Percentiles rank a stretch among this genome's conserved stretches.
These are phyloP conservation scores for Leucoraja erinaceus DNA, from an alignment of 2,113 vertebrate genomes.

Conservation along the genomic window DNA sequence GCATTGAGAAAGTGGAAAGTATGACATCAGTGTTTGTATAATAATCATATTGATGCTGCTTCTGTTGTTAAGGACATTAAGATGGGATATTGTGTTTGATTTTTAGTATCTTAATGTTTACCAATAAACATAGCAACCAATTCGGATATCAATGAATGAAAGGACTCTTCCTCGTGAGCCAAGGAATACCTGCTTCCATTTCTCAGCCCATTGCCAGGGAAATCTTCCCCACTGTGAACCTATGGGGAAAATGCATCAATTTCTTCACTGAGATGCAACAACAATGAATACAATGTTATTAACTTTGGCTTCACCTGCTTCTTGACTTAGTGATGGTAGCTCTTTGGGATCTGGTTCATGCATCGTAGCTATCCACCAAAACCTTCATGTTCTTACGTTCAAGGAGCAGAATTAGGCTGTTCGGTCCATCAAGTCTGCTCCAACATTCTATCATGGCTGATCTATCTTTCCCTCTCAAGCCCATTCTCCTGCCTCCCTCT, in stretches of 20 bases:
- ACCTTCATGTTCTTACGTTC: not conserved
- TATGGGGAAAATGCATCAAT: not conserved
- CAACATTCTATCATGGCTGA: too few relatives aligned
- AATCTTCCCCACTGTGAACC: not conserved
- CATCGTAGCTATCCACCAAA: not conserved
- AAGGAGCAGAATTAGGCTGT: too few relatives aligned
- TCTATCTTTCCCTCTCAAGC: too few relatives aligned
- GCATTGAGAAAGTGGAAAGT: not conserved
- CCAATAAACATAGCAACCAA: not conserved
- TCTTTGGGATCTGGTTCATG: not conserved
- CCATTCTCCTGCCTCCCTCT: too few relatives aligned
- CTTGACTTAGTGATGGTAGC: not conserved
- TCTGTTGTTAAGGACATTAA: not conserved
- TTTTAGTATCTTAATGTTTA: constrained; percentile 1
- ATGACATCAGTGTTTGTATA: constrained; percentile 27
- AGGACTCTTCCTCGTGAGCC: not conserved
- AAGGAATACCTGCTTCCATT: not conserved
- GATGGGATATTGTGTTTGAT: constrained; percentile 5
- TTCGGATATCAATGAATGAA: not conserved
- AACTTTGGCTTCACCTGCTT: not conserved
- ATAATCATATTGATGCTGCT: not conserved
- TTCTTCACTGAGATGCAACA: not conserved
- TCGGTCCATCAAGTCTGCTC: too few relatives aligned
- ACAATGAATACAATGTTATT: not conserved
- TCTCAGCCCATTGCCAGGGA: not conserved